Evolutionary conservation across 2,888 invertebrate species (phyloP), one percentile per base, ranked within the genome.

Genomic region (Belgica antarctica): DNA sequence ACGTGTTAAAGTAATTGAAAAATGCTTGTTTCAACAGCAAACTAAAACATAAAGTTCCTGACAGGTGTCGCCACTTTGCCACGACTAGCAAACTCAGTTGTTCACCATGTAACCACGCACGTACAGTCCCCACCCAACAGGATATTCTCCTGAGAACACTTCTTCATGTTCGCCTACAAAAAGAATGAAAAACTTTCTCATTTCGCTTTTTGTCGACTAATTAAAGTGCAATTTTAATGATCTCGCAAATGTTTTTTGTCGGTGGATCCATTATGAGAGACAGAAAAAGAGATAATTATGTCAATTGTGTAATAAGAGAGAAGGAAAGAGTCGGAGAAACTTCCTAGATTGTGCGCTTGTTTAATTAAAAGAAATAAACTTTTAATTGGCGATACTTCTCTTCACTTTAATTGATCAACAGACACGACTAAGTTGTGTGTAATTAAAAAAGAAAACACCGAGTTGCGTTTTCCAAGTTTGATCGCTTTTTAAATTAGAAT

Each of bases 181-280:
- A n/a, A n/a, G n/a, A n/a, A n/a, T n/a, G n/a, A n/a, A n/a, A n/a
- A n/a, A n/a, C n/a, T n/a, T n/a, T n/a, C n/a, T n/a, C 15, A 15
- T 27, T 25, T 61, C 24, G 22, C n/a, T 1, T 1, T 12, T 61
- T 61, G 25, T n/a, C 24, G 24, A 63, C 65, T 66, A 66, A 66
- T 66, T 66, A 66, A 66, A 66, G 65, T 66, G 65, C 65, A 66
- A 66, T 65, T 63, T 63, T 63, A 63, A 63, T 66, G 65, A 66
- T 66, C n/a, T 22, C 7, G 52, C 52, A 3, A 8, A 5, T 52
- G 52, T 52, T 52, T n/a, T n/a, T 22, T 17, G 5, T 2, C 52
- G 19, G 12, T 52, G 65, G 25, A 47, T 17, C 34, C 22, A 62
- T n/a, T 34, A 5, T 19, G 24, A n/a, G n/a, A n/a, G n/a, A n/a